Base-by-base conservation (phyloP, 2,888 invertebrate species). In the Ornithoptera alexandrae region DNA sequence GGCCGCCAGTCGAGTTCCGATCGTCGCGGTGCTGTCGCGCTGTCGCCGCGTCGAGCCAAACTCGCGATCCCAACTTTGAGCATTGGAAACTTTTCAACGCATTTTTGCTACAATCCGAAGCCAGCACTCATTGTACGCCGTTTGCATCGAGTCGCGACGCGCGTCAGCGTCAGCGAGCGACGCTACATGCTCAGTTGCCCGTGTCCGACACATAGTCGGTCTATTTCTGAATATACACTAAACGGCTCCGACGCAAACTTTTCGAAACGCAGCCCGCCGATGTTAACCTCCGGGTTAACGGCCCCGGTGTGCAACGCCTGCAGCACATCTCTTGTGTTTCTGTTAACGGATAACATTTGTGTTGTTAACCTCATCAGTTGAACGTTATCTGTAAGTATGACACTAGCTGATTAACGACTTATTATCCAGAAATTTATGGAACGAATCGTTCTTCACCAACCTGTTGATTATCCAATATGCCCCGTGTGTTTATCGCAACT, bases 191-290 rank as follows among this genome's bases (percentile, higher is more conserved):
- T 82, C 78, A 81, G 83, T 85, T 79, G 82, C 85, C 84, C 85
- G 86, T 87, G 86, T 84, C 79, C 82, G 80, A 81, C 77, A 83
- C 80, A 83, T 81, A 79, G 84, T 86, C 86, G 85, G 85, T 91
- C 92, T 92, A 92, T 92, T 92, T 92, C 91, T 91, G 92, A 91
- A 90, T 92, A 89, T 89, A 87, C 88, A 89, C 87, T 89, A 89
- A 91, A 89, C 92, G 46, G 87, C 87, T 86, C 84, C 86, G 81
- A 83, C 82, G 87, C 86, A 84, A 89, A 90, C 90, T 92, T 92
- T 92, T 91, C 90, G 90, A 91, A 91, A 92, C 92, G 90, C 89
- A 89, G 84, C 82, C 85, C 86, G 84, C 79, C 85, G 82, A 81
- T 84, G 85, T 75, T 46, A 46, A 46, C 46, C 46, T 1, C 46